A percentile compares a stretch with the other conserved stretches of the same genome.
phyloP scores from a whole-genome alignment of 2,888 invertebrate species.

The Odontothrips loti region DNA sequence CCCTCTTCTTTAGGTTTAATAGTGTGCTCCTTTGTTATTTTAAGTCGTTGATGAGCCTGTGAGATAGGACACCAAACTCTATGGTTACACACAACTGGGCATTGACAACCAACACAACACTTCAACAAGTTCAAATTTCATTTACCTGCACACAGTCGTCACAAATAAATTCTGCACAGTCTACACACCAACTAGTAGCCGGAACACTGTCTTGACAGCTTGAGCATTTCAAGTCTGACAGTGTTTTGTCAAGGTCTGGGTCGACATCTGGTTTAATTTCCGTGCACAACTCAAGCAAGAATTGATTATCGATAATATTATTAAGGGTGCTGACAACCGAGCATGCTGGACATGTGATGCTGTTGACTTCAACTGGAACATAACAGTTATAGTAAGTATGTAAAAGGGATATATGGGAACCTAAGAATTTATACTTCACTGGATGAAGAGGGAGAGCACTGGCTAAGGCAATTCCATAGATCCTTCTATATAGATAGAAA shows the following conservation, averaged over 20 bases:
- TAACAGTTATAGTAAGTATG: not conserved
- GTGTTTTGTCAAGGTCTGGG: conserved; percentile 42
- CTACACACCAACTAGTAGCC: conserved; percentile 83
- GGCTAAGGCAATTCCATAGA: too few species aligned
- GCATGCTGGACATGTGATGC: conserved; percentile 65
- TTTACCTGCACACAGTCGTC: conserved; percentile 70
- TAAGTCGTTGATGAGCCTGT: conserved; percentile 83
- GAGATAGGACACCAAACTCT: conserved; percentile 33
- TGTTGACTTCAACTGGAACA: conserved; percentile 33
- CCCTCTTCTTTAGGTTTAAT: conserved; percentile 83
- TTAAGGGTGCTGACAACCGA: conserved; percentile 65
- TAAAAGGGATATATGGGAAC: not conserved
- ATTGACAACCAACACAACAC: too few species aligned
- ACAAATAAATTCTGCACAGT: conserved; percentile 89
- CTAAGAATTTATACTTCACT: not conserved
- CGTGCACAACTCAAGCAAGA: conserved; percentile 63
- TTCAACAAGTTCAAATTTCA: not conserved
- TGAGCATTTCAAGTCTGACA: conserved; percentile 64
- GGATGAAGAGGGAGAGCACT: not conserved
- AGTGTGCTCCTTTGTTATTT: conserved; percentile 90
- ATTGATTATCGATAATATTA: conserved; percentile 79
- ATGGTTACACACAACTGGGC: not conserved
- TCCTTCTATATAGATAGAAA: not conserved
- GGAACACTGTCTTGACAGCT: conserved; percentile 80
- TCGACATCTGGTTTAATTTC: conserved; percentile 50